phyloP scores from a whole-genome alignment of 2,113 vertebrate species.

The Siniperca knerii region DNA sequence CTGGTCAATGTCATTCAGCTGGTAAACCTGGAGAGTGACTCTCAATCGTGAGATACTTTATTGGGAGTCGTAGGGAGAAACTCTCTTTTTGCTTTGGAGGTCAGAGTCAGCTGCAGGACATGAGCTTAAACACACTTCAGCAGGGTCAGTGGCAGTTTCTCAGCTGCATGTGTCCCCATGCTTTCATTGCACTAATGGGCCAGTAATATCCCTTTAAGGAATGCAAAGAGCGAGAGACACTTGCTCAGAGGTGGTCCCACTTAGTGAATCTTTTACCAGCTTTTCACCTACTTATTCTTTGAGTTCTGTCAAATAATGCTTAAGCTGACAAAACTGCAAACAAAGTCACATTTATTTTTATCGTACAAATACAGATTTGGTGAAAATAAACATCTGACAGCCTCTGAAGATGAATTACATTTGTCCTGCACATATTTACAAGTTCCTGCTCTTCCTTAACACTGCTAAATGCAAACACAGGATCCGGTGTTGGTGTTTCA shows the following conservation, averaged over 20 bases:
- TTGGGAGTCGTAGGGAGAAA: background rate
- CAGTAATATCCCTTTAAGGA: background rate
- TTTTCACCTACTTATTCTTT: constrained; percentile 2
- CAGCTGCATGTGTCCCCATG: background rate
- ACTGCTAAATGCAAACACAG: constrained; percentile 1
- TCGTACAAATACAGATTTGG: background rate
- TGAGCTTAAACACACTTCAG: background rate
- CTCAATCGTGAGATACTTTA: background rate
- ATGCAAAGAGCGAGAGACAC: background rate
- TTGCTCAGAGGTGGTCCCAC: constrained; percentile 11
- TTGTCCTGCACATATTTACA: background rate
- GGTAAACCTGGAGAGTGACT: background rate
- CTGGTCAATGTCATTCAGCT: background rate
- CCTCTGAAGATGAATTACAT: background rate
- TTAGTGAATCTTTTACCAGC: constrained; percentile 51
- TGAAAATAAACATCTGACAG: background rate
- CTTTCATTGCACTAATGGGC: background rate
- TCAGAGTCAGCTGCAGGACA: constrained; percentile 15
- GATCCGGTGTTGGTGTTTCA: constrained; percentile 27
- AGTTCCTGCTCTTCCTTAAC: background rate
- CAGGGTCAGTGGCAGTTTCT: background rate
- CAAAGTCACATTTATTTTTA: background rate
- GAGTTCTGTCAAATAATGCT: background rate
- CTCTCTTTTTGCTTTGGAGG: background rate
- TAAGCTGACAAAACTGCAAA: background rate